Conservation (phyloP, 2,797 vertebrate species). For the Crenichthys baileyi region DNA sequence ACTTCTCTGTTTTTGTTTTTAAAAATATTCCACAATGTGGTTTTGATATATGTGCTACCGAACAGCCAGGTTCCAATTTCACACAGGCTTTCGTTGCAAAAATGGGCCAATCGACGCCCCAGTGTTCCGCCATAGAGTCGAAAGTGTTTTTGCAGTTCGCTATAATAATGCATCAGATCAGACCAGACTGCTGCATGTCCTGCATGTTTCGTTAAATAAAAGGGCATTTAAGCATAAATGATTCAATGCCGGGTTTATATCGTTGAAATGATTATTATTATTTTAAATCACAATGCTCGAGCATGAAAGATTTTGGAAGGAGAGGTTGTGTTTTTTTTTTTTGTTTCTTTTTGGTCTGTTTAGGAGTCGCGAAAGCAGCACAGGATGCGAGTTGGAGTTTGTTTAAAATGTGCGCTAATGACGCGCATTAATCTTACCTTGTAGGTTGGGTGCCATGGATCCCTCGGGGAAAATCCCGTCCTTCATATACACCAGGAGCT, state of each 20-base stretch:
- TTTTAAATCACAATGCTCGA: neutral
- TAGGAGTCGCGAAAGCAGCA: slow-evolving; percentile 31
- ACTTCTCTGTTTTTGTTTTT: neutral
- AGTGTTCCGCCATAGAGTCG: neutral
- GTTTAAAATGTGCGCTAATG: slow-evolving; percentile 90
- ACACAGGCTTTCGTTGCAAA: neutral
- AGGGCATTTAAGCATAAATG: neutral
- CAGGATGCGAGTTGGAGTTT: slow-evolving; percentile 81
- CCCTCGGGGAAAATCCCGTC: slow-evolving; percentile 92
- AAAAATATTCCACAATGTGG: slow-evolving; percentile 2
- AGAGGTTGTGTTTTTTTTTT: neutral
- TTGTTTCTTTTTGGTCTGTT: neutral
- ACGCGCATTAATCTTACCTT: slow-evolving; percentile 91
- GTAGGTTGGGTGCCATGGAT: slow-evolving; percentile 91
- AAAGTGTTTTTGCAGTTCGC: neutral
- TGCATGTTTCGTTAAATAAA: neutral
- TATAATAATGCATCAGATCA: neutral
- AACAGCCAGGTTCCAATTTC: slow-evolving; percentile 6
- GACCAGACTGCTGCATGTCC: neutral
- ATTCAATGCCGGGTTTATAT: neutral
- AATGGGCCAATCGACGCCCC: neutral
- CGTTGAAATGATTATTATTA: neutral
- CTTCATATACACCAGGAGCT: slow-evolving; percentile 95
- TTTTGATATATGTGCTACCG: neutral
- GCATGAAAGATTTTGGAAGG: neutral